Evolutionary conservation across 2,113 vertebrate genomes (phyloP).

Genomic region (Pituophis catenifer): DNA sequence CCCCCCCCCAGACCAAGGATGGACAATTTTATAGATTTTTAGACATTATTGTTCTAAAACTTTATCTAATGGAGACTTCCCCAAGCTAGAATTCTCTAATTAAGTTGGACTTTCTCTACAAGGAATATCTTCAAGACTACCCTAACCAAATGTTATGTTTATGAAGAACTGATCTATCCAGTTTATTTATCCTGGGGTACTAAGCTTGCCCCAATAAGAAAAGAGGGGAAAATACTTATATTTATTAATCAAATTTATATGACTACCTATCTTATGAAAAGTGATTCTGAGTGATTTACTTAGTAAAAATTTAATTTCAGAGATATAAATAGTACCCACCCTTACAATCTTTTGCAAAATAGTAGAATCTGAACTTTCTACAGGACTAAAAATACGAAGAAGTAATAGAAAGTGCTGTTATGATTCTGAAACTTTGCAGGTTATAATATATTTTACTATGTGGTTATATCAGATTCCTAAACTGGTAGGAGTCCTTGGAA

Average conservation of each 20-base stretch:
- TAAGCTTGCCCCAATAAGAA: background rate
- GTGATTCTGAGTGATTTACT: too few relatives aligned
- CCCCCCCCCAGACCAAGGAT: too few relatives aligned
- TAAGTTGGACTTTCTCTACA: background rate
- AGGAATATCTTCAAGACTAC: background rate
- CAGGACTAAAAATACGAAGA: background rate
- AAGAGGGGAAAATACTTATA: background rate
- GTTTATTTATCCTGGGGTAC: background rate
- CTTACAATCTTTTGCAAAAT: background rate
- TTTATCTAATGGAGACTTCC: conserved; percentile 17
- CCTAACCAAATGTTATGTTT: background rate
- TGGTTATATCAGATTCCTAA: background rate
- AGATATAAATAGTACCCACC: background rate
- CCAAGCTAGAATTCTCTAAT: background rate
- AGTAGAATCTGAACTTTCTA: background rate
- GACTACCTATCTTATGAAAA: background rate
- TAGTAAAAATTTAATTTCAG: background rate
- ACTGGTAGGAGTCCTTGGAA: background rate
- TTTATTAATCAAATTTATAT: background rate
- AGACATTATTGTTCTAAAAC: conserved; percentile 34
- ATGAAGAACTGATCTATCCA: background rate
- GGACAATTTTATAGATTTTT: conserved; percentile 21
- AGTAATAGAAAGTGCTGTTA: background rate
- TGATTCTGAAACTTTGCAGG: background rate
- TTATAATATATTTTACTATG: background rate